phyloP scores from a whole-genome alignment of 2,113 vertebrate species.

The Oreochromis aureus region DNA sequence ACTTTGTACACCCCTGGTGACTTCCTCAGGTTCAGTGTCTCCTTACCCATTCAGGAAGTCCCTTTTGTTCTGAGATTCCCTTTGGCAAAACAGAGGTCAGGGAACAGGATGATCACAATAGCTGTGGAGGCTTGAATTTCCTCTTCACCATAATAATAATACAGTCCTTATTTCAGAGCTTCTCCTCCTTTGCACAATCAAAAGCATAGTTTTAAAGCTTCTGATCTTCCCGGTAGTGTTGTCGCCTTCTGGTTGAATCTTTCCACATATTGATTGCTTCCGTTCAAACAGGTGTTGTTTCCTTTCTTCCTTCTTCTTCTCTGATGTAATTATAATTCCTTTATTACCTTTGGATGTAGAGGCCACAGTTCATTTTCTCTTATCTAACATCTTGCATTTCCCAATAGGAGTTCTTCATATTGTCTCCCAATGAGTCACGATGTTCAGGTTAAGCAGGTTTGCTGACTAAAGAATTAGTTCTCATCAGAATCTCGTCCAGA shows the following conservation, averaged over 20 bases:
- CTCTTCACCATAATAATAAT: no score
- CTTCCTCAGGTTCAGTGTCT: no score
- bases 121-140: no score
- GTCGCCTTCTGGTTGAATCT: background rate
- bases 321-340: background rate
- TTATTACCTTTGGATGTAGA: background rate
- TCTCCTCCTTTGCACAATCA: no score
- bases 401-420: background rate
- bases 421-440: background rate
- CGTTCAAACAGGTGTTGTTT: background rate
- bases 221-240: background rate
- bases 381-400: background rate
- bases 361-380: background rate
- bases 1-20: no score
- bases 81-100: no score
- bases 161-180: no score
- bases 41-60: no score
- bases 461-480: background rate
- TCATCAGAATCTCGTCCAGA: background rate
- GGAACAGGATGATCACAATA: no score
- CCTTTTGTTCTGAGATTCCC: no score
- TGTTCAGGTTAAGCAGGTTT: background rate
- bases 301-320: background rate
- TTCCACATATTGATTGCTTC: background rate
- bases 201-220: background rate